Base-by-base conservation (phyloP, 2,888 invertebrate genomes). In the Brassicogethes aeneus region DNA sequence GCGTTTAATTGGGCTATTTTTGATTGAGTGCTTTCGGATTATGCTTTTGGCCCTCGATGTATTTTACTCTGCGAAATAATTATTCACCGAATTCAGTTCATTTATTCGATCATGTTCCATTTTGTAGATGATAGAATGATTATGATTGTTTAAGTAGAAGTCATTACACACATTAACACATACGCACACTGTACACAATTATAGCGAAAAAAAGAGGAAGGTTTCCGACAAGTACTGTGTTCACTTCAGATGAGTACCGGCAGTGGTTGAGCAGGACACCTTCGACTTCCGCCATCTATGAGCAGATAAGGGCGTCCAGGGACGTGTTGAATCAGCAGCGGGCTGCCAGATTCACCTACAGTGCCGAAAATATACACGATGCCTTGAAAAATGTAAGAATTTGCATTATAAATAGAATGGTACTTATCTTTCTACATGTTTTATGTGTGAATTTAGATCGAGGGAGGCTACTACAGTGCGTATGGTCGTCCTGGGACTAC, bases 271-370 rank as follows among this genome's bases (percentile, higher is more conserved):
- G 89, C 47, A 79, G 90, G 38, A 87, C 88, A 7, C 89, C 89
- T 1, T 91, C 91, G 45, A 92, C 92, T 43, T 90, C 90, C 49
- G 93, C 93, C 32, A 85, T 93, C 54, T 93, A 92, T 66, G 93
- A 93, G 64, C 82, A 89, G 59, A 84, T 92, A 64, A 79, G 91
- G 48, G 84, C 88, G 43, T 82, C 87, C 34, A 75, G 88, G 45
- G 87, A 86, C 52, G 72, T 78, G 45, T 69, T 78, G 37, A 76
- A 76, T 53, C 78, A 79, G 55, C 81, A 81, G 54, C 74, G 83
- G 51, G 79, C 82, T 16, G 82, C 84, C 48, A 74, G 85, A 54
- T 85, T 86, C 61, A 86, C 85, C 14, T 92, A 88, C 71, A 92
- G 92, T 57, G 92, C 92, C 23, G 92, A 93, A 70, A 92, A 92